These are phyloP conservation scores for Dasypogon diadema DNA, from an alignment of 2,888 invertebrate genomes.

Conservation along the genomic window DNA sequence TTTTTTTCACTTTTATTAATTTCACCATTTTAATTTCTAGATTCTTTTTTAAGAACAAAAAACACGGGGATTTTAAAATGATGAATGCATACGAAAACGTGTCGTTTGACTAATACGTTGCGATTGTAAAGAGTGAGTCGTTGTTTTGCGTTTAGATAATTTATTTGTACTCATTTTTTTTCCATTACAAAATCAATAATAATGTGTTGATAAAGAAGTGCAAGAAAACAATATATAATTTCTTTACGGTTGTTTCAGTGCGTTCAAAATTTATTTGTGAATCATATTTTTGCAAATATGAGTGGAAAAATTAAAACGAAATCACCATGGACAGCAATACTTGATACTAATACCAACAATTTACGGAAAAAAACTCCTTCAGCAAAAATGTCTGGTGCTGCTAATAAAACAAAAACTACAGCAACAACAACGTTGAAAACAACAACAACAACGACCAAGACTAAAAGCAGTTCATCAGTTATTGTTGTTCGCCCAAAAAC, in stretches of 20 bases:
- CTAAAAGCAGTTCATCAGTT: conserved; percentile 35
- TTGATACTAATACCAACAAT: conserved; percentile 35
- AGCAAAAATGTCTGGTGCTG: conserved; percentile 38
- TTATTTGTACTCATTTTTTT: too few species aligned
- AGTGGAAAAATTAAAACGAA: conserved; percentile 48
- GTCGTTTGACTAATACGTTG: not conserved
- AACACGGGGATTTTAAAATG: not conserved
- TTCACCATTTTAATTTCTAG: not conserved
- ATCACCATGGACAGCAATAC: conserved; percentile 39
- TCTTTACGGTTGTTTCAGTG: not conserved
- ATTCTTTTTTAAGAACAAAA: not conserved
- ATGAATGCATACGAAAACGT: not conserved
- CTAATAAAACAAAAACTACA: conserved; percentile 4
- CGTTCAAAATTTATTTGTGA: not conserved
- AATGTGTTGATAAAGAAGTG: not conserved
- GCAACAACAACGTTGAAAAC: not conserved
- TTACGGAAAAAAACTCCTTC: conserved; percentile 27
- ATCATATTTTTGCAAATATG: not conserved
- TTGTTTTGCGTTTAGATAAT: too few species aligned
- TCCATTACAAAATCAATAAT: too few species aligned
- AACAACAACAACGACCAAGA: conserved; percentile 35
- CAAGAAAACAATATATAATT: not conserved
- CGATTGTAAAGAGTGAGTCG: not conserved
- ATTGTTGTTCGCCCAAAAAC: conserved; percentile 63
- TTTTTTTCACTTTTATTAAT: not conserved